Base-by-base conservation (phyloP, 2,797 vertebrate genomes). In the Hydrolagus colliei region DNA sequence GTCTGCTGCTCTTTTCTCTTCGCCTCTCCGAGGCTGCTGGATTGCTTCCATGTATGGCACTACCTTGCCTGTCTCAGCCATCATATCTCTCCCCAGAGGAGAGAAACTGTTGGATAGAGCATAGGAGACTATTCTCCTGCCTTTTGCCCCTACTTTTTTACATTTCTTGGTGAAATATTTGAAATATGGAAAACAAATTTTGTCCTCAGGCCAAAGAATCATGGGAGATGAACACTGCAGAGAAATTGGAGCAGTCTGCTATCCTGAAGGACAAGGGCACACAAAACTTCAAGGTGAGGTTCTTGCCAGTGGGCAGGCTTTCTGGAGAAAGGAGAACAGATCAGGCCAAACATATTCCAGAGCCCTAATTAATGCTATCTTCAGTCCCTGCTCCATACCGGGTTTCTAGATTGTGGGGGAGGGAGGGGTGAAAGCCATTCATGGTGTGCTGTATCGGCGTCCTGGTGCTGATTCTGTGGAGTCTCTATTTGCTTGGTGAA, bases 221-320 rank as follows among this genome's bases (percentile, higher is more conserved):
- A 0, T 99, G 97, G 98, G 97, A 99, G 90, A 98, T 98, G 97
- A 97, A 94, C 89, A 91, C 94, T 0, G 86, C 88, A 62, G 98
- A 99, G 92, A 99, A 99, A 90, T 87, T 99, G 89, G 96, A 98
- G 71, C 98, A 99, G 91, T 96, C 97, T 72, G 0, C 16, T 86
- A 95, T 98, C 35, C 95, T 97, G 86, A 99, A 99, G 91, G 97
- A 98, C 88, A 97, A 96, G 79, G 97, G 98, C 88, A 97, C 97
- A 0, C 94, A 96, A 80, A 96, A 96, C 90, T 99, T 98, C 91
- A 99, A 98, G 95, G 98, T 98, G 90, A 88, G 87, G 79, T 68
- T 41, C 62, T 86, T 62, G n/a, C 1, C 68, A 10, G 16, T 35
- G 71, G 68, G 67, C 3, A 32, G 12, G 22, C 61, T 62, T 14